A percentile compares a stretch with the other conserved stretches of the same genome.
Conservation (phyloP, 2,797 vertebrate species). For the Botia almorhae region DNA sequence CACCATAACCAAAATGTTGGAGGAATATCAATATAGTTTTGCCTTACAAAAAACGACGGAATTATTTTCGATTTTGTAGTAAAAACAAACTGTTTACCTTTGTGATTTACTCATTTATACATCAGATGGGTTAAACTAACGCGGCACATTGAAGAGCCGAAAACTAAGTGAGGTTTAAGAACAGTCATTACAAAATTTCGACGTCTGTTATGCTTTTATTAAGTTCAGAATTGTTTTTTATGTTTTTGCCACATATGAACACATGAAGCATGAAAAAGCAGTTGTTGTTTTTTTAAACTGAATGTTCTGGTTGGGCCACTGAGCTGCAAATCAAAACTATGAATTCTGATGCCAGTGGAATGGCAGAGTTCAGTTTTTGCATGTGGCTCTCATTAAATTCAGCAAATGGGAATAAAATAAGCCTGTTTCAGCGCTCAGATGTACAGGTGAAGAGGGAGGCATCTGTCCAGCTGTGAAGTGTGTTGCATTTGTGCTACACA, state of each 20-base stretch:
- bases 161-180: constrained; percentile 5
- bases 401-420: constrained; percentile 50
- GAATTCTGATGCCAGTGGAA: constrained; percentile 52
- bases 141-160: background rate
- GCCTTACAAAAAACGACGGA: background rate
- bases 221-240: constrained; percentile 27
- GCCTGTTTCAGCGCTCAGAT: constrained; percentile 19
- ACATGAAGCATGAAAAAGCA: constrained; percentile 38
- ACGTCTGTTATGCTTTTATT: constrained; percentile 44
- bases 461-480: constrained; percentile 20
- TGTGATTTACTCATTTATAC: constrained; percentile 9
- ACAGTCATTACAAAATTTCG: constrained; percentile 22
- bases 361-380: constrained; percentile 31
- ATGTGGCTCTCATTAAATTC: constrained; percentile 51
- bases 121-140: constrained; percentile 12
- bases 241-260: constrained; percentile 37
- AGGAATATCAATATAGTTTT: background rate
- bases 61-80: background rate
- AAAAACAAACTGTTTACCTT: constrained; percentile 9
- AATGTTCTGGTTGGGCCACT: constrained; percentile 20
- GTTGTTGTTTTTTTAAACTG: constrained; percentile 43
- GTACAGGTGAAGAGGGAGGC: constrained; percentile 28
- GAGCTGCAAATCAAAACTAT: constrained; percentile 58
- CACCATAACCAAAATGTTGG: background rate
- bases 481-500: constrained; percentile 3